Evolutionary conservation across 2,797 vertebrate species (phyloP), one percentile per base, ranked within the genome.

Genomic region (Syngnathus rostellatus): DNA sequence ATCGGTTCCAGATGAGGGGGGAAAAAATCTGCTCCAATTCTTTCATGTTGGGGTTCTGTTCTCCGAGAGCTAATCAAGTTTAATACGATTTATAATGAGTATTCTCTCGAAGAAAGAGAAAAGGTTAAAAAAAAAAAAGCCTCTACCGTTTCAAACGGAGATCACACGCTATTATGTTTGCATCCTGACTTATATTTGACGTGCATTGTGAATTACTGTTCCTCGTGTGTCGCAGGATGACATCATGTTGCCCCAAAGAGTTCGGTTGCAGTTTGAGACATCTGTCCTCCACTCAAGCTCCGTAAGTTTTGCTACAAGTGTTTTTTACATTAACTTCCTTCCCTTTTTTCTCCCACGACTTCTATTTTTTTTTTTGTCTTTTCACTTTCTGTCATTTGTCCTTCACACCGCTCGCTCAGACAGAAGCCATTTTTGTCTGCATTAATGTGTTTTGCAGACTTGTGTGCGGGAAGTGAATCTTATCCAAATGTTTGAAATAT

Each of bases 211-310:
- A 45, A 62, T 45, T n/a, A 57, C 58, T 45, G 21, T 25, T 25
- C 16, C 6, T 17, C 8, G 6, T 45, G 21, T 45, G 0, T 63
- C 82, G 8, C 82, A 98, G 97, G 97, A 99, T 75, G 96, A 98
- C 48, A 83, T 94, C 68, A 98, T 98, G 97, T 90, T 93, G 88
- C 93, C 95, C 1, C 91, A 93, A 85, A 90, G 96, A 80, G 90
- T 99, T 66, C 82, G 93, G 46, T 83, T 96, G 63, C 97, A 99
- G 71, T 85, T 91, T 6, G 78, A 94, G 64, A 87, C 88, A 0
- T 90, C 92, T 46, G 21, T 89, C 63, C 83, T 76, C 54, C 89
- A 91, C 72, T 93, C 91, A 12, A 79, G 83, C 23, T 89, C 89
- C 59, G 96, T 97, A 82, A 96, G 95, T 72, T 69, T 40, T 39